Percentiles rank a stretch among this genome's conserved stretches.
Conservation (phyloP, 2,113 vertebrate genomes). For the Monopterus albus region DNA sequence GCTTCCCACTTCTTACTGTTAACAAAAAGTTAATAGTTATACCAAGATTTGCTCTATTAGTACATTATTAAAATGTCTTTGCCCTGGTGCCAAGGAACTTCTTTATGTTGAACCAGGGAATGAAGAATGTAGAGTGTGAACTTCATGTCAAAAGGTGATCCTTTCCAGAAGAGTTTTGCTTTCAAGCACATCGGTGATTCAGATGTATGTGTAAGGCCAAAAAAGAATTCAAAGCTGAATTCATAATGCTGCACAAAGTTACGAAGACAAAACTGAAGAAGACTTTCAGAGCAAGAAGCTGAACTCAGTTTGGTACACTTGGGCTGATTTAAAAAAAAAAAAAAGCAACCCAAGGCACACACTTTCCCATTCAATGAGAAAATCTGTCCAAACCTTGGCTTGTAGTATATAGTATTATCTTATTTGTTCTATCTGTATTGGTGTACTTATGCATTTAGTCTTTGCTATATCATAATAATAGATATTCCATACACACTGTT, state of each 20-base stretch:
- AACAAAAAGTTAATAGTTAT: no score
- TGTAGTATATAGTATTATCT: no score
- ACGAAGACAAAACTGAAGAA: slow-evolving; percentile 38
- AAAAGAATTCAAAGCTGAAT: slow-evolving; percentile 48
- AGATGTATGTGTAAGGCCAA: slow-evolving; percentile 17
- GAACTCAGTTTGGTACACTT: neutral
- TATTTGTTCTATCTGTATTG: no score
- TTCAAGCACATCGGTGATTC: slow-evolving; percentile 31
- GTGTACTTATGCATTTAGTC: neutral
- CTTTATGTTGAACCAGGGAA: neutral
- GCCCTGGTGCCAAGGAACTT: neutral
- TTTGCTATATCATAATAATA: no score
- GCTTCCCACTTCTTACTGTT: no score
- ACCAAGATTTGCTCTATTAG: no score
- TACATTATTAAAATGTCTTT: neutral
- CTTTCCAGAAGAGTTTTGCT: slow-evolving; percentile 41
- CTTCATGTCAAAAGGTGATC: slow-evolving; percentile 19
- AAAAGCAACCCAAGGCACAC: slow-evolving; percentile 21
- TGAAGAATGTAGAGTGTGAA: neutral
- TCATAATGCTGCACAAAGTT: slow-evolving; percentile 45
- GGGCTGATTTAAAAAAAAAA: slow-evolving; percentile 7
- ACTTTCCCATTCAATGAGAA: no score
- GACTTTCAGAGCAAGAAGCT: slow-evolving; percentile 17
- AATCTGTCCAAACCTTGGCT: no score
- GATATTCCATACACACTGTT: no score